A percentile compares a stretch with the other conserved stretches of the same genome.
Conservation (phyloP, 2,113 vertebrate genomes). For the Scalopus aquaticus region DNA sequence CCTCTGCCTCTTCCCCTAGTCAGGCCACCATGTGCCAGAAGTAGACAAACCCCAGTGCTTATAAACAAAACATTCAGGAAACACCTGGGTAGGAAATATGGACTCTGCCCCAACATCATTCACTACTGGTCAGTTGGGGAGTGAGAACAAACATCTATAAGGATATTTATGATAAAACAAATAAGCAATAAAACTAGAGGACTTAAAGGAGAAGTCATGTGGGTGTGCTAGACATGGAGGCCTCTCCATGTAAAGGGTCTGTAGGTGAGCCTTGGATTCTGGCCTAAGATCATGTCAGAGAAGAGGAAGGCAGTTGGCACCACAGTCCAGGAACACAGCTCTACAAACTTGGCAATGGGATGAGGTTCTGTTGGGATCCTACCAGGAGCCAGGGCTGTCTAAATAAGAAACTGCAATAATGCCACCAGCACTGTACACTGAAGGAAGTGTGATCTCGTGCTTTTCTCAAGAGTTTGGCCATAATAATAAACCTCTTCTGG, state of each 20-base stretch:
- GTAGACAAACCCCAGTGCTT: not conserved
- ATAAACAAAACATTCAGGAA: not conserved
- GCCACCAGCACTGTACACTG: not conserved
- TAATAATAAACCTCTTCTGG: not conserved
- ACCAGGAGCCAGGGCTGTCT: not conserved
- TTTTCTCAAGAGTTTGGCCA: not conserved
- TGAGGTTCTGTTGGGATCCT: not conserved
- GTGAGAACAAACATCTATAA: not conserved
- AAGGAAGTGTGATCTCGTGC: not conserved
- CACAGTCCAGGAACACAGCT: not conserved
- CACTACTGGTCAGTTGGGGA: not conserved
- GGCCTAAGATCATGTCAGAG: not conserved
- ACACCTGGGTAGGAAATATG: not conserved
- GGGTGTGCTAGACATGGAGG: not conserved
- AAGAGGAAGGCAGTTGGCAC: not conserved
- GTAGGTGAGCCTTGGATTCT: not conserved
- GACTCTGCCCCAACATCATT: not conserved
- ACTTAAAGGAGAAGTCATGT: not conserved
- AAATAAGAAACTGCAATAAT: not conserved
- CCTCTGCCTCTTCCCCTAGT: not conserved
- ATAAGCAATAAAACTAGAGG: not conserved
- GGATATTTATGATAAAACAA: not conserved
- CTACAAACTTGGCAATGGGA: not conserved
- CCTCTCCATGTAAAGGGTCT: accelerated
- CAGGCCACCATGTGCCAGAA: not conserved